Evolutionary conservation across 2,797 vertebrate genomes (phyloP), one percentile per base, ranked within the genome.

Genomic region (Sebastes hubbsi): DNA sequence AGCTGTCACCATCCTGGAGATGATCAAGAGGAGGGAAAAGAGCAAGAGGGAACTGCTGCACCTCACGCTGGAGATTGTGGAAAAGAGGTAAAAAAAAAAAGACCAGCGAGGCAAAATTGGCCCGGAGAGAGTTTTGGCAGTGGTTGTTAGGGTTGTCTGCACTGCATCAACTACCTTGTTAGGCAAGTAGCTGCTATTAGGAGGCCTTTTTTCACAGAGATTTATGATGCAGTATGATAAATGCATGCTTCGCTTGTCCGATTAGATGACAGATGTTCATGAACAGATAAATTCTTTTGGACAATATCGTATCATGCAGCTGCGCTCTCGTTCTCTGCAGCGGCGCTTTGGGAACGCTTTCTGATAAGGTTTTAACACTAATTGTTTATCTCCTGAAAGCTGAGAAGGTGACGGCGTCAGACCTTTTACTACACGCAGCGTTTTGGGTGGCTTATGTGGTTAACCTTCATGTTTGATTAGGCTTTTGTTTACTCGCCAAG

Each of bases 21-120:
- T 99, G 98, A 99, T 99, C 94, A 99, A 99, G 93, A 97, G 98
- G 87, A 96, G 98, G 82, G 98, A 99, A 91, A 99, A 99, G 89
- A 99, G 98, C 96, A 99, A 99, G 90, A 94, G 98, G 76, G 99
- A 99, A 75, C 96, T 99, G 88, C 95, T 99, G 86, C 98, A 99
- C 92, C 97, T 99, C 94, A 99, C 98, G 66, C 96, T 99, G 95
- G 99, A 99, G 94, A 98, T 99, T 36, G 98, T 99, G 91, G 98
- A 99, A 90, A 99, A 99, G 94, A 97, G 99, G 98, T 99, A 92
- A 89, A 78, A 29, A 89, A 78, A 29, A 27, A 60, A 14, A 11
- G 10, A 36, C 25, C 13, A 8, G 30, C 2, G 2, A 60, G 71
- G 36, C 6, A 2, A 63, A 77, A 77, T 24, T 64, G 72, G 30